A percentile compares a stretch with the other conserved stretches of the same genome.
These are phyloP conservation scores for Patella depressa DNA, from an alignment of 2,888 invertebrate species.

Conservation along the genomic window DNA sequence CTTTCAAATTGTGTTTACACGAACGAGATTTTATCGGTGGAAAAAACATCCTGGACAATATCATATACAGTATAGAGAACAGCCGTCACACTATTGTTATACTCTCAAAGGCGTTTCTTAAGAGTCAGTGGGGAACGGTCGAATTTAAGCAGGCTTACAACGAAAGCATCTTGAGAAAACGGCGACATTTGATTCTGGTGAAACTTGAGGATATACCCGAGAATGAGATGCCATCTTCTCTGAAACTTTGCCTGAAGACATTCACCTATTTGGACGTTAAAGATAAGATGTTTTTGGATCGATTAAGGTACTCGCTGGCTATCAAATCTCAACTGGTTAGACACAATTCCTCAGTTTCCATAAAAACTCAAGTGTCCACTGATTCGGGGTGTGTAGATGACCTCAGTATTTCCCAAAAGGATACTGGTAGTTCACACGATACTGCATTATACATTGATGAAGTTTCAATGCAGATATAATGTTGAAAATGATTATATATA, in stretches of 20 bases:
- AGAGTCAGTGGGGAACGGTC: conserved; percentile 91
- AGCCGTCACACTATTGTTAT: conserved; percentile 89
- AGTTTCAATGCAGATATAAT: too few relatives aligned
- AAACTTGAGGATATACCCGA: conserved; percentile 87
- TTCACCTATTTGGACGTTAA: conserved; percentile 88
- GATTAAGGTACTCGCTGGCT: conserved; percentile 86
- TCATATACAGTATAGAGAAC: conserved; percentile 89
- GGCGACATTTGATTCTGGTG: conserved; percentile 85
- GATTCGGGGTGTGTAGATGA: too few relatives aligned
- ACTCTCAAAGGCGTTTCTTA: conserved; percentile 89
- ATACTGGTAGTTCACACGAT: too few relatives aligned
- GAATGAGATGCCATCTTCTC: conserved; percentile 87
- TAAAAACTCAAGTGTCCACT: too few relatives aligned
- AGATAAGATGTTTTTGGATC: conserved; percentile 94
- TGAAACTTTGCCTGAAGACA: conserved; percentile 87
- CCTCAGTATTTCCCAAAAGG: too few relatives aligned
- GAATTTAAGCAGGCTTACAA: conserved; percentile 91
- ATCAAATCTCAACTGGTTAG: not conserved
- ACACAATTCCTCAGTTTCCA: not conserved
- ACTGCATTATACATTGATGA: too few relatives aligned
- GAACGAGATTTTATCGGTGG: conserved; percentile 58
- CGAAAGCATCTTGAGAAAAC: conserved; percentile 81
- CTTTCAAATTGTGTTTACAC: conserved; percentile 55
- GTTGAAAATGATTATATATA: too few relatives aligned
- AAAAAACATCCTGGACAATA: conserved; percentile 82